Evolutionary conservation across 2,888 invertebrate species (phyloP), one percentile per base, ranked within the genome.

Genomic region (Drosophila sordidapex): DNA sequence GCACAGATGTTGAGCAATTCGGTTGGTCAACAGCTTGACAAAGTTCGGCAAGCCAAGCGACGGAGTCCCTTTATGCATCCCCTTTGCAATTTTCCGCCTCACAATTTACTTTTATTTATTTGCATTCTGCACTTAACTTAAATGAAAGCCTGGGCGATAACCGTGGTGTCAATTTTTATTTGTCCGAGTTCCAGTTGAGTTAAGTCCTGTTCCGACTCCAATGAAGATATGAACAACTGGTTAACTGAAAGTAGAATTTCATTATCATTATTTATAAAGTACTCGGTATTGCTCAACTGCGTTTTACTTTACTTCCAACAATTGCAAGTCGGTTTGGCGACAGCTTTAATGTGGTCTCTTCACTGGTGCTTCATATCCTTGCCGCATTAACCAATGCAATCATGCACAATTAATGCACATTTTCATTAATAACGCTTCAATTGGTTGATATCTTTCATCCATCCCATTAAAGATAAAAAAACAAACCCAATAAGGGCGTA

Each of bases 401-500:
- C 82, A 82, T 81, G 87, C 79, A 81, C 74, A 78, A 81, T 82
- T 84, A 86, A 86, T 89, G 74, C 72, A 74, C 71, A 78, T 82
- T 82, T 82, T 70, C 89, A 74, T 87, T 87, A 86, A 81, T 86
- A 82, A 86, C 85, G 82, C 86, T 70, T 81, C 83, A 78, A 58
- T 76, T 72, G 81, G 52, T 65, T 60, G 48, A 62, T 57, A 40
- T 21, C 13, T 1, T 21, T 18, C 43, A 35, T 59, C 53, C 59
- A 11, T 38, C 11, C 18, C 46, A 21, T 59, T 57, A 51, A 59
- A 49, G 38, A 59, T 72, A 49, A 38, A 13, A 13, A 27, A 49
- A 43, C 10, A 35, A 27, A 29, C 2, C n/a, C n/a, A 66, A 49
- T 43, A 49, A 40, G 27, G 38, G 18, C 31, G 38, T 11, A 49